Evolutionary conservation across 2,797 vertebrate genomes (phyloP), one percentile per base, ranked within the genome.

Genomic region (Falco peregrinus): DNA sequence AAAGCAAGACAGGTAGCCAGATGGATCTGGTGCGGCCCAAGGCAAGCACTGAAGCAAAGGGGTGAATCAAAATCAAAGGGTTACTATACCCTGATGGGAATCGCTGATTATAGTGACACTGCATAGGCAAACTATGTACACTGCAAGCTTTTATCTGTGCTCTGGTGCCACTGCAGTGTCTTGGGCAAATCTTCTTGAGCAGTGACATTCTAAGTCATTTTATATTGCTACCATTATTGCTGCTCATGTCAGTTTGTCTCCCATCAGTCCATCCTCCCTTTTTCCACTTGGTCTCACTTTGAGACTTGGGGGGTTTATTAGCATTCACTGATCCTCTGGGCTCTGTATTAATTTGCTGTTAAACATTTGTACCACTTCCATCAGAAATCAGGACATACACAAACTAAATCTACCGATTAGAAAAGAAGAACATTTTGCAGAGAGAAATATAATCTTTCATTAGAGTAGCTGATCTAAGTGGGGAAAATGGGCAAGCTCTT

Each of bases 1-100:
- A 96, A 91, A 71, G 65, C 87, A 69, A 96, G 96, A 97, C 97
- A 97, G 97, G 97, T 98, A 97, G 96, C 96, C 95, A 97, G 96
- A 96, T 94, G 96, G 97, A 94, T 91, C 68, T 59, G 91, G 97
- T 96, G 96, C 29, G 15, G 96, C 97, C 92, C 90, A 92, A 89
- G 92, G 97, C 97, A 94, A 97, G 94, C 90, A 75, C 78, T 87
- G 89, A 86, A 96, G 94, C 89, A 93, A 88, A 90, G 67, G 82
- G 84, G 90, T 84, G 87, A 88, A 86, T 91, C 82, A 78, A 89
- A 94, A 94, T 87, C 94, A 83, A 85, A 92, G 81, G 95, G 94
- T 86, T 95, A 81, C 91, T 56, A 45, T 20, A 56, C 48, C 76
- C 76, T 67, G 82, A 86, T 56, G 70, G 57, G 73, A 93, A 75